A percentile compares a stretch with the other conserved stretches of the same genome.
Conservation (phyloP, 2,113 vertebrate species). For the Thryonomys swinderianus region DNA sequence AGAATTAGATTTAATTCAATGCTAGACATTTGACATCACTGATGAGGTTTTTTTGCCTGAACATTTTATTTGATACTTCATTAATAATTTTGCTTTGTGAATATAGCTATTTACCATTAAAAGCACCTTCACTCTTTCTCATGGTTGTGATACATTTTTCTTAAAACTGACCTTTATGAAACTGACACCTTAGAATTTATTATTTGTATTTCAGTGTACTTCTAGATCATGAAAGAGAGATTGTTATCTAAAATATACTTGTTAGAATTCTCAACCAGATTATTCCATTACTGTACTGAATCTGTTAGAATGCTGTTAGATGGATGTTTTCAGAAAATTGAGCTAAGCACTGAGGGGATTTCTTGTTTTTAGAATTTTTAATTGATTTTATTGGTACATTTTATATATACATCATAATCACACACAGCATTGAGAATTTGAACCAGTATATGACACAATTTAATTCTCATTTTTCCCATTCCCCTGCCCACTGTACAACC, state of each 20-base stretch:
- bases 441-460: too few relatives aligned
- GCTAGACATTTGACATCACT: constrained; percentile 16
- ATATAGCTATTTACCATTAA: background rate
- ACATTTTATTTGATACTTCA: background rate
- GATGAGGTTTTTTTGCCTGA: constrained; percentile 12
- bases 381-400: too few relatives aligned
- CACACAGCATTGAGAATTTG: too few relatives aligned
- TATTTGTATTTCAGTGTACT: background rate
- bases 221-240: background rate
- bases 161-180: constrained; percentile 28
- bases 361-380: constrained; percentile 25
- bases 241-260: constrained; percentile 33
- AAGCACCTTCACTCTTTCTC: background rate
- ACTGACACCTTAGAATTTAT: constrained; percentile 24
- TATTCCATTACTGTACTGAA: constrained; percentile 20
- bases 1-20: constrained; percentile 13
- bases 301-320: constrained; percentile 5
- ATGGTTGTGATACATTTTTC: background rate
- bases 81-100: constrained; percentile 20
- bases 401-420: too few relatives aligned
- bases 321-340: constrained; percentile 56
- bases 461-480: too few relatives aligned
- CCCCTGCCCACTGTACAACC: too few relatives aligned
- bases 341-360: background rate
- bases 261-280: constrained; percentile 17